Conservation (phyloP, 1,140 invertebrate genomes). For the Drosophila miranda region DNA sequence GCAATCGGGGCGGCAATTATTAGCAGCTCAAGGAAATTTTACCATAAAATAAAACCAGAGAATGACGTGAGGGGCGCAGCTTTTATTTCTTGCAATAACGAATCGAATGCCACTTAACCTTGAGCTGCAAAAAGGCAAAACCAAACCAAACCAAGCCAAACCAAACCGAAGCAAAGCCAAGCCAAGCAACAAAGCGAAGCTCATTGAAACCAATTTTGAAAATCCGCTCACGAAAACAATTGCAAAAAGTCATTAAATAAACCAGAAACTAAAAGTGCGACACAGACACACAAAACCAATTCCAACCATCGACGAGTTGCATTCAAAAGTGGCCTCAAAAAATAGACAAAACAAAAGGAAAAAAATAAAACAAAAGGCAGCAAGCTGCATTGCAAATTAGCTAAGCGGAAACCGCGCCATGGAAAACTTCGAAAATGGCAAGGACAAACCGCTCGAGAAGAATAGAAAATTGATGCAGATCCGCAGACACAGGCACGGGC, state of each 20-base stretch:
- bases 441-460: constrained; percentile 29
- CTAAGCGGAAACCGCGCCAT: constrained; percentile 49
- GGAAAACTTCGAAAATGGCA: constrained; percentile 41
- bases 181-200: constrained; percentile 41
- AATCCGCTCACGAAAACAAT: constrained; percentile 80
- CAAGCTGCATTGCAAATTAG: constrained; percentile 49
- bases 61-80: constrained; percentile 39
- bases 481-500: not conserved
- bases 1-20: constrained; percentile 66
- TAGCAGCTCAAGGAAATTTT: constrained; percentile 71
- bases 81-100: constrained; percentile 75
- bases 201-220: constrained; percentile 73
- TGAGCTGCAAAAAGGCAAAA: constrained; percentile 57
- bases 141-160: constrained; percentile 17
- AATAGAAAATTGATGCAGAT: not conserved
- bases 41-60: constrained; percentile 43
- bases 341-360: constrained; percentile 12
- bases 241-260: constrained; percentile 79
- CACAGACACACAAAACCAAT: constrained; percentile 47
- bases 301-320: constrained; percentile 57
- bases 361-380: constrained; percentile 17
- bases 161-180: constrained; percentile 39
- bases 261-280: constrained; percentile 74
- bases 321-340: constrained; percentile 66
- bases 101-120: constrained; percentile 74